Evolutionary conservation across 2,797 vertebrate genomes (phyloP).

Genomic region (Malurus leucopterus): DNA sequence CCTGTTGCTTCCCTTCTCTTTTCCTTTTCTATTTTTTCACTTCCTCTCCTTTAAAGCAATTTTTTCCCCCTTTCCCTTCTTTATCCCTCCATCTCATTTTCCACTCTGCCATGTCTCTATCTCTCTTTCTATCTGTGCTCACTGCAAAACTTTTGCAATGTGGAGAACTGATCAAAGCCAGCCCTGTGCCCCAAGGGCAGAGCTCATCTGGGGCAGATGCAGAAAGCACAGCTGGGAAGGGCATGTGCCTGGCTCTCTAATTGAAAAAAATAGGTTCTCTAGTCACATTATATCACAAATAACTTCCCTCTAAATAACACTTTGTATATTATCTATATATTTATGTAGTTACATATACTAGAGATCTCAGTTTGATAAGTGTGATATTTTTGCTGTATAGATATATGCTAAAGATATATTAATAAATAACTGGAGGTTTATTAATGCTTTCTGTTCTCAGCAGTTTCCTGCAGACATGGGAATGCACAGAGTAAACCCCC

Average conservation of each 20-base stretch:
- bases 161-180: neutral
- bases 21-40: neutral
- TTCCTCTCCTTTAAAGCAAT: neutral
- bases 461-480: neutral
- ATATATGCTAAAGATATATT: neutral
- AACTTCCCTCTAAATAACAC: neutral
- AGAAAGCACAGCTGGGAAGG: neutral
- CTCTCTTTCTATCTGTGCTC: neutral
- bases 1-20: neutral
- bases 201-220: neutral
- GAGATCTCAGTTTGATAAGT: neutral
- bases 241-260: neutral
- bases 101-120: neutral
- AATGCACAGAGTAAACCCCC: neutral
- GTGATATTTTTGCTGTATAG: neutral
- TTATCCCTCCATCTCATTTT: neutral
- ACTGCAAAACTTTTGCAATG: neutral
- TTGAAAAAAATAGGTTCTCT: neutral
- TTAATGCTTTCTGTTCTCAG: neutral
- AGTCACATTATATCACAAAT: neutral
- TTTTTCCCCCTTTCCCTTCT: fast-evolving
- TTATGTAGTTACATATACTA: neutral
- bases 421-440: neutral
- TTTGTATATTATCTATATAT: neutral
- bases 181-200: neutral